Conservation (phyloP, 2,888 invertebrate species). For the Pollenia labialis region DNA sequence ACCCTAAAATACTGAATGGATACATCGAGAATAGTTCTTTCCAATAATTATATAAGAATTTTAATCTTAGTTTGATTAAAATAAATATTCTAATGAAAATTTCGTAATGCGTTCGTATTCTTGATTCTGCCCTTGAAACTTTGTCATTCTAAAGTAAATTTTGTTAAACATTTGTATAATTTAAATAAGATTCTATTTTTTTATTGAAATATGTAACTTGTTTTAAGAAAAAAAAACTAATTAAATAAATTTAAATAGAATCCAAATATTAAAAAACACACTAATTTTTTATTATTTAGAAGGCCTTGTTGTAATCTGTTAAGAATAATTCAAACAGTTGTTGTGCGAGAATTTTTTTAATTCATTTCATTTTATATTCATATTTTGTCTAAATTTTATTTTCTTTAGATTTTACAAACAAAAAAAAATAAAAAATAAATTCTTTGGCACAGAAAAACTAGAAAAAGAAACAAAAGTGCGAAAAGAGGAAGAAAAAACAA, state of each 20-base stretch:
- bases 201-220: slow-evolving; percentile 22
- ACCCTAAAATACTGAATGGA: too few relatives aligned
- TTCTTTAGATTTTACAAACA: neutral
- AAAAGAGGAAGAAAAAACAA: neutral
- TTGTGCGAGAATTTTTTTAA: neutral
- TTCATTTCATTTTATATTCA: slow-evolving; percentile 2
- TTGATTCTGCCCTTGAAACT: slow-evolving; percentile 22
- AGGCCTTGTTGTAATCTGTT: slow-evolving; percentile 47
- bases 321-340: slow-evolving; percentile 29
- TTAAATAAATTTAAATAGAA: slow-evolving; percentile 28
- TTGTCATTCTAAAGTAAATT: slow-evolving; percentile 7
- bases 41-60: too few relatives aligned
- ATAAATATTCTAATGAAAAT: too few relatives aligned
- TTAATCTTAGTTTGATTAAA: neutral
- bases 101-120: neutral
- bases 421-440: slow-evolving; percentile 9
- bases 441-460: neutral
- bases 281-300: neutral
- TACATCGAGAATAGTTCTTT: too few relatives aligned
- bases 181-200: neutral
- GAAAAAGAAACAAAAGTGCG: neutral
- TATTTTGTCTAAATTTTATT: slow-evolving; percentile 1
- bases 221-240: slow-evolving; percentile 21
- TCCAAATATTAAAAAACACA: neutral
- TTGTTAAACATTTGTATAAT: neutral